Conservation (phyloP, 2,888 invertebrate genomes). For the Alitta virens region DNA sequence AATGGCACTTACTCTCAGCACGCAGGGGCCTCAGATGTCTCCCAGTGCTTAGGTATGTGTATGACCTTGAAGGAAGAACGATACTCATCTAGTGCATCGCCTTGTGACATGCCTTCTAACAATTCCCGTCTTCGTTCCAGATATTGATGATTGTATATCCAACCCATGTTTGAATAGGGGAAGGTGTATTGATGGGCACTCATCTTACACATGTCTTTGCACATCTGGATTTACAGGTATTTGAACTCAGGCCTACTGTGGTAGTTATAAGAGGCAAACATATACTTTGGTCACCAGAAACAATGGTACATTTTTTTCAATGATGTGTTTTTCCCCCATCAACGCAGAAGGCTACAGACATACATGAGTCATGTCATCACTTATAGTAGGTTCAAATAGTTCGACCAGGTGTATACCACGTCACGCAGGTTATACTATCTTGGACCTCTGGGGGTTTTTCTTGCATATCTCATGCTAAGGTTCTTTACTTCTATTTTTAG, state of each 20-base stretch:
- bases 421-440: neutral
- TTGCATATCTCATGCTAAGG: neutral
- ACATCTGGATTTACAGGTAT: conserved; percentile 23
- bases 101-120: neutral
- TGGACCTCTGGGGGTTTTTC: neutral
- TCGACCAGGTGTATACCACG: no score
- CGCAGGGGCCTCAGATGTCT: conserved; percentile 19
- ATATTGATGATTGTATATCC: conserved; percentile 27
- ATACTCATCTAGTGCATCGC: no score
- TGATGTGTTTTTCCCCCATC: no score
- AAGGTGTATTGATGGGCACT: conserved; percentile 17
- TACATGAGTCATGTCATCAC: no score
- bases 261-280: no score
- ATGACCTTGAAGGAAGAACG: no score
- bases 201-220: conserved; percentile 21
- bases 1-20: conserved; percentile 22
- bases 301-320: no score
- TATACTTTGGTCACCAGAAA: no score
- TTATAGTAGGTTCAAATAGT: no score
- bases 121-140: conserved; percentile 8
- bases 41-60: conserved; percentile 30
- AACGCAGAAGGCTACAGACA: no score
- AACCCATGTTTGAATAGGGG: conserved; percentile 24
- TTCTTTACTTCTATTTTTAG: conserved; percentile 7
- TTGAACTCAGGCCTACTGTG: no score